Conservation (phyloP, 2,113 vertebrate genomes). For the Myotis yumanensis region DNA sequence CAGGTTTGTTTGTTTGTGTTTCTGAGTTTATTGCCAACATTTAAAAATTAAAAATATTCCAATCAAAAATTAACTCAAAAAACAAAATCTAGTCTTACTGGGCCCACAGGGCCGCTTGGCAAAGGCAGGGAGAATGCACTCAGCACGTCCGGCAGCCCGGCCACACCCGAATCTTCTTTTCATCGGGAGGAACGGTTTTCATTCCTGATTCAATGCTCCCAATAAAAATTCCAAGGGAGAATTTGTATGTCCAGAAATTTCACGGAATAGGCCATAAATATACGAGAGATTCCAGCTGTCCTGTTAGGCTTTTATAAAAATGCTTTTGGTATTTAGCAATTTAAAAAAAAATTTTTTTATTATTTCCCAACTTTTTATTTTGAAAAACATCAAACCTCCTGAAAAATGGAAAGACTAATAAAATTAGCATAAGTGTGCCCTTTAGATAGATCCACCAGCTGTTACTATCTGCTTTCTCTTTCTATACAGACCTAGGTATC, state of each 20-base stretch:
- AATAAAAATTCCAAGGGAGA: not conserved
- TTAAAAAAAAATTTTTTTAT: not conserved
- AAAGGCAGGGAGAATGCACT: rapidly evolving
- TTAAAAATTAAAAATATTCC: not conserved
- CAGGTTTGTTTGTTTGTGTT: not conserved
- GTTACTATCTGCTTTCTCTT: not conserved
- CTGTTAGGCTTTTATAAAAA: not conserved
- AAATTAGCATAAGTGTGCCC: not conserved
- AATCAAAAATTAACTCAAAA: not conserved
- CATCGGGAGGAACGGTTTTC: not conserved
- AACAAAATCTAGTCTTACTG: not conserved
- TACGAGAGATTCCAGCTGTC: not conserved
- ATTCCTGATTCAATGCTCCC: not conserved
- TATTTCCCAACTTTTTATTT: slow-evolving; percentile 10
- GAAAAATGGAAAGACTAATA: not conserved
- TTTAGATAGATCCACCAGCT: not conserved
- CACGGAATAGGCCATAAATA: too few species aligned
- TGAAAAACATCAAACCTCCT: not conserved
- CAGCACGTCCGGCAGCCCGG: rapidly evolving
- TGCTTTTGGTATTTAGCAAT: not conserved
- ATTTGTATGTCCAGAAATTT: not conserved
- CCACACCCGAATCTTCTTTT: not conserved
- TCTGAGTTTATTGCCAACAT: not conserved
- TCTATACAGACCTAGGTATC: not conserved
- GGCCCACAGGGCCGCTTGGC: not conserved